Base-by-base conservation (phyloP, 2,113 vertebrate species). In the Indicator maculatus region DNA sequence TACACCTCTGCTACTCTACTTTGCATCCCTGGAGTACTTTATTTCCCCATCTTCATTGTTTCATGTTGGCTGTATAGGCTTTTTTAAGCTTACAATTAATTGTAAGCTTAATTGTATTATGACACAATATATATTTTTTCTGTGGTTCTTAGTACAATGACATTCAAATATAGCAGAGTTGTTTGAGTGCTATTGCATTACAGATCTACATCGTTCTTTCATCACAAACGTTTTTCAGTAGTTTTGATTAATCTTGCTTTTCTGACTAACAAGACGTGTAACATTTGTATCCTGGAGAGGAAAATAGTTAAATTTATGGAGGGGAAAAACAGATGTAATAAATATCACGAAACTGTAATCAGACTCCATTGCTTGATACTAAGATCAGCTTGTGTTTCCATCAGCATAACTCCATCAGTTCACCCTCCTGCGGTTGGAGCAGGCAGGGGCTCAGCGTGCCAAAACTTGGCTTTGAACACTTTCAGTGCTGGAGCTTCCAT, bases 11-110 rank as follows among this genome's bases (percentile, higher is more conserved):
- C 41, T 67, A 1, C 50, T 73, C 50, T 63, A 1, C 44, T 60
- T 36, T 66, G 26, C 11, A 16, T 17, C 67, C 1, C 0, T 9
- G 55, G 33, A 28, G 20, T 76, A 9, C 13, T 77, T 64, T 9
- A 6, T 45, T 27, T 27, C 14, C 11, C 6, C 0, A 0, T 38
- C 39, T 60, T 64, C 15, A 6, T 33, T 23, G 53, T 45, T 86
- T 76, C 10, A 1, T 59, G 4, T 19, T 2, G 0, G 4, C 5
- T 66, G 15, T n/a, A 44, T 44, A 39, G 2, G 13, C 60, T 47
- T 72, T 47, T 56, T 83, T 26, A 39, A 88, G 10, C 16, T 83
- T 33, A 9, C 11, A 64, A 8, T 66, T 52, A 61, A 41, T 45
- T 77, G 17, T 60, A n/a, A 56, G 12, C 3, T 27, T 39, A 16